Evolutionary conservation across 2,888 invertebrate species (phyloP).

Genomic region (Mythimna albipuncta): DNA sequence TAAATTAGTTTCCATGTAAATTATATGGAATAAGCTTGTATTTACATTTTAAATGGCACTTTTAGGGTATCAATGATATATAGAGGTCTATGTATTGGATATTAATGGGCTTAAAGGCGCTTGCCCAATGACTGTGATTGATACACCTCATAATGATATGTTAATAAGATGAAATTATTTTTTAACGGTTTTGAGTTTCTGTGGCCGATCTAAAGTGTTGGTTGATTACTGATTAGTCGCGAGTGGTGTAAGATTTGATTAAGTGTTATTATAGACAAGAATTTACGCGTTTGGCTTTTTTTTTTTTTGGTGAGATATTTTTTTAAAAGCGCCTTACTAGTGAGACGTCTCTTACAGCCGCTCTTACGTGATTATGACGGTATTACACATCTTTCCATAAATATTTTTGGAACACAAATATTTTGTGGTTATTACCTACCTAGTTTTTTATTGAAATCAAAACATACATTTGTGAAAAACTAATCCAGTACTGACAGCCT

Average conservation of each 20-base stretch:
- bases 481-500: too few relatives aligned
- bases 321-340: too few relatives aligned
- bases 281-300: slow-evolving; percentile 12
- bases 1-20: slow-evolving; percentile 59
- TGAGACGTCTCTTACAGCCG: too few relatives aligned
- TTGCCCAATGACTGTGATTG: slow-evolving; percentile 57
- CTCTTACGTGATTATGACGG: too few relatives aligned
- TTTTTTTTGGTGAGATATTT: not conserved
- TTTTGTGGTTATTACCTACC: too few relatives aligned
- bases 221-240: slow-evolving; percentile 41
- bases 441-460: too few relatives aligned
- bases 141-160: slow-evolving; percentile 59
- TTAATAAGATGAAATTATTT: slow-evolving; percentile 59
- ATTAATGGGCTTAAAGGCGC: slow-evolving; percentile 47
- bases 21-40: slow-evolving; percentile 49
- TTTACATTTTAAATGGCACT: slow-evolving; percentile 63
- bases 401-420: too few relatives aligned
- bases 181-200: slow-evolving; percentile 44
- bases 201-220: slow-evolving; percentile 43
- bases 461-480: too few relatives aligned
- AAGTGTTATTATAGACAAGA: slow-evolving; percentile 43
- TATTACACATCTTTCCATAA: too few relatives aligned
- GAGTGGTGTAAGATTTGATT: slow-evolving; percentile 51
- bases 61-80: slow-evolving; percentile 56
- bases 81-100: slow-evolving; percentile 32